Conservation (phyloP, 2,797 vertebrate species). For the Hydrocynus forskahlii region DNA sequence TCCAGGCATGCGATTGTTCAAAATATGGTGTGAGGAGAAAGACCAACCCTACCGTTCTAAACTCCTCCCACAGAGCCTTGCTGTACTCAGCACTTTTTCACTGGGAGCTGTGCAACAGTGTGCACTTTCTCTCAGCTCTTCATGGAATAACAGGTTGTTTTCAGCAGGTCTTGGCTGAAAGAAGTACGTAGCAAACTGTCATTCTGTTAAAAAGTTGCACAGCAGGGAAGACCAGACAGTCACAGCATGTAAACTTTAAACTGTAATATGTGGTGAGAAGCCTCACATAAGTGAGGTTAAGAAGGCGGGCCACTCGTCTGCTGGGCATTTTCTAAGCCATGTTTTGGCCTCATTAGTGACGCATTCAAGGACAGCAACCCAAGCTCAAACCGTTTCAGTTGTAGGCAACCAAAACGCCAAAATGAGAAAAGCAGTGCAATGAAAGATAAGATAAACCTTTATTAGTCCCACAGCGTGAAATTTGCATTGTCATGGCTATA, state of each 20-base stretch:
- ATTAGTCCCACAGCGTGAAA: too few species aligned
- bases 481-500: too few species aligned
- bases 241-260: too few species aligned
- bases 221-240: slow-evolving; percentile 14
- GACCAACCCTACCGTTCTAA: slow-evolving; percentile 33
- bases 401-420: not conserved
- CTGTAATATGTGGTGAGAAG: slow-evolving; percentile 9
- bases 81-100: slow-evolving; percentile 44
- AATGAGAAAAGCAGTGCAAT: too few species aligned
- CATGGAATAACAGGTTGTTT: slow-evolving; percentile 60
- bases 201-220: slow-evolving; percentile 54
- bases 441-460: too few species aligned
- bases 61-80: slow-evolving; percentile 31
- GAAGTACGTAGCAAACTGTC: slow-evolving; percentile 51
- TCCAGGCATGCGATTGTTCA: slow-evolving; percentile 43
- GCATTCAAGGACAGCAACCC: slow-evolving; percentile 1
- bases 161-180: slow-evolving; percentile 57
- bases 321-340: slow-evolving; percentile 5
- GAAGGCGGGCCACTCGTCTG: slow-evolving; percentile 13
- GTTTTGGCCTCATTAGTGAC: not conserved
- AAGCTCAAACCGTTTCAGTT: not conserved
- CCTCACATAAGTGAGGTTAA: slow-evolving; percentile 38
- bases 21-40: slow-evolving; percentile 36
- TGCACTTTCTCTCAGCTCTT: slow-evolving; percentile 55
- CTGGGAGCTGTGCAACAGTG: slow-evolving; percentile 55